Percentiles rank a stretch among this genome's conserved stretches.
phyloP scores from a whole-genome alignment of 1,140 invertebrate genomes.

The Drosophila oshimai region DNA sequence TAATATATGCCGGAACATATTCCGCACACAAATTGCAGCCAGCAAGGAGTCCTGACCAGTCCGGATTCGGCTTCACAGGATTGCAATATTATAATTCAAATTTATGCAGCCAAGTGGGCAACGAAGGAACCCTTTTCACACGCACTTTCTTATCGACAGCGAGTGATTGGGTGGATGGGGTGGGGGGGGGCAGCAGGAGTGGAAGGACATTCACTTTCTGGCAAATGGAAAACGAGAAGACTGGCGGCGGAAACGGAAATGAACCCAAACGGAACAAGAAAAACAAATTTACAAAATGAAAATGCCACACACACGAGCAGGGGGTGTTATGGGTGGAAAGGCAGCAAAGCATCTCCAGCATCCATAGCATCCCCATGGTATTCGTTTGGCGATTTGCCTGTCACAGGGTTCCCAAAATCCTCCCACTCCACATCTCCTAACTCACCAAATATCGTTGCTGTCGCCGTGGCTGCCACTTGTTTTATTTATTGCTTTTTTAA shows the following conservation, averaged over 20 bases:
- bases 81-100: slow-evolving; percentile 79
- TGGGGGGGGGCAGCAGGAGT: not conserved
- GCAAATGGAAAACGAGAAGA: slow-evolving; percentile 41
- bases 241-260: slow-evolving; percentile 63
- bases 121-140: slow-evolving; percentile 75
- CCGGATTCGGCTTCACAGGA: slow-evolving; percentile 6
- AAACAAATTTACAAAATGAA: slow-evolving; percentile 81
- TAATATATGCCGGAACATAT: slow-evolving; percentile 82
- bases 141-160: slow-evolving; percentile 78
- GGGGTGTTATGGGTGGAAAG: not conserved
- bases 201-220: slow-evolving; percentile 38
- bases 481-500: slow-evolving; percentile 81
- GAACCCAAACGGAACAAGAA: slow-evolving; percentile 80
- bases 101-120: slow-evolving; percentile 73
- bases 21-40: slow-evolving; percentile 80
- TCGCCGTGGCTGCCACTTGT: slow-evolving; percentile 74
- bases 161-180: slow-evolving; percentile 20
- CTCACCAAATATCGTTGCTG: slow-evolving; percentile 68
- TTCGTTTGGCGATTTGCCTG: slow-evolving; percentile 80
- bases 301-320: slow-evolving; percentile 49
- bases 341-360: too few species aligned
- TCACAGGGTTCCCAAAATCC: slow-evolving; percentile 40
- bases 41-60: slow-evolving; percentile 44
- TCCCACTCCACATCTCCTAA: slow-evolving; percentile 17
- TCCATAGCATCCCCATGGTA: slow-evolving; percentile 69